A percentile compares a stretch with the other conserved stretches of the same genome.
phyloP scores from a whole-genome alignment of 2,888 invertebrate genomes.

The Lobophora halterata region DNA sequence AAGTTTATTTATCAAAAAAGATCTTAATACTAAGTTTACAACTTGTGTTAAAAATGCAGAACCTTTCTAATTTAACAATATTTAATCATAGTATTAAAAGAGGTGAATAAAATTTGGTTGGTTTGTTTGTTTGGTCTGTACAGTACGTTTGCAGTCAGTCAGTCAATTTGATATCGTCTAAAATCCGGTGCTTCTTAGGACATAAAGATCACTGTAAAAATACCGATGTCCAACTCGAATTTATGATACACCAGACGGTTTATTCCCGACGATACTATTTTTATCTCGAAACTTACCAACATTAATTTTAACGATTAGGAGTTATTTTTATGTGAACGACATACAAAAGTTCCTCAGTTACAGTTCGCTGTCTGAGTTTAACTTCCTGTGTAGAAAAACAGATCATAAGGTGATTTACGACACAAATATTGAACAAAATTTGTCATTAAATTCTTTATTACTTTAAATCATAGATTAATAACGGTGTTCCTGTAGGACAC shows the following conservation, averaged over 20 bases:
- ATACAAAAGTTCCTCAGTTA: conserved; percentile 24
- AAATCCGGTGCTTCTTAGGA: no score
- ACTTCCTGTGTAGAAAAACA: conserved; percentile 56
- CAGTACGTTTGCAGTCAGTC: no score
- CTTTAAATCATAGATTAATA: no score
- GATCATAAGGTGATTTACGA: conserved; percentile 62
- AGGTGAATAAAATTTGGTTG: no score
- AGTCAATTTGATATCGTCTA: no score
- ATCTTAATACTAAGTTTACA: no score
- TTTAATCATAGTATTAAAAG: no score
- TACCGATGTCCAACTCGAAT: conserved; percentile 20
- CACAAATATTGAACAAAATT: conserved; percentile 66
- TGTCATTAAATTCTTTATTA: conserved; percentile 65
- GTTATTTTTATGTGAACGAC: conserved; percentile 41
- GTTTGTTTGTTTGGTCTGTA: no score
- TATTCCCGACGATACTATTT: conserved; percentile 36
- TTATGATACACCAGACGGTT: conserved; percentile 34
- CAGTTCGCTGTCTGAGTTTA: conserved; percentile 35
- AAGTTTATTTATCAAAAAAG: no score
- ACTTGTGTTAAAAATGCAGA: no score
- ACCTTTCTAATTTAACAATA: no score
- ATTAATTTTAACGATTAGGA: conserved; percentile 44
- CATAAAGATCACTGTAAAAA: conserved; percentile 14
- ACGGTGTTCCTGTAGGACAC: no score
- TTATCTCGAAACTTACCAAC: conserved; percentile 34